Conservation (phyloP, 2,113 vertebrate genomes). For the Nothoprocta perdicaria region DNA sequence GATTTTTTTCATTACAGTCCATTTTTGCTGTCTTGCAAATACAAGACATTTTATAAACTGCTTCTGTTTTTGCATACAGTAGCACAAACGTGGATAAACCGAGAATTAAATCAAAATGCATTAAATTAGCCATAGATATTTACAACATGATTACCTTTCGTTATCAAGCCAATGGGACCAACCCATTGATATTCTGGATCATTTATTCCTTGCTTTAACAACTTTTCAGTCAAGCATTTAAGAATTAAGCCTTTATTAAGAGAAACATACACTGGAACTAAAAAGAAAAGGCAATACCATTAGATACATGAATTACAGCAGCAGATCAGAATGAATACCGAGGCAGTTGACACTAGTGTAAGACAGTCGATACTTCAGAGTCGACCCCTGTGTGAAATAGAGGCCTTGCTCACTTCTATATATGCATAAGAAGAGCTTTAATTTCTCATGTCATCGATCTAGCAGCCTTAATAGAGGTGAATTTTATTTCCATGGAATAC, state of each 20-base stretch:
- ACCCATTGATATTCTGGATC: constrained; percentile 11
- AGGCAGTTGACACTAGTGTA: not conserved
- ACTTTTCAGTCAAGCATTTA: constrained; percentile 12
- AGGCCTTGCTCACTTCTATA: not conserved
- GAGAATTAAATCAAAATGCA: not conserved
- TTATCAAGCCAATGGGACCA: not conserved
- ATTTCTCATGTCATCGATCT: not conserved
- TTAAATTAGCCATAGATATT: not conserved
- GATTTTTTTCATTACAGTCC: not conserved
- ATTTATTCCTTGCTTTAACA: not conserved
- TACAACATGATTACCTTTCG: not conserved
- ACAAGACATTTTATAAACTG: not conserved
- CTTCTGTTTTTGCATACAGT: not conserved
- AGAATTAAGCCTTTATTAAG: not conserved
- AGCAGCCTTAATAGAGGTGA: not conserved
- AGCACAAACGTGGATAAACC: too few relatives aligned
- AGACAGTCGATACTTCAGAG: not conserved
- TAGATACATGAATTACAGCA: not conserved
- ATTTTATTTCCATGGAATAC: not conserved
- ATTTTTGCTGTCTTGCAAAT: not conserved
- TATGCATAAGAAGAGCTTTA: not conserved
- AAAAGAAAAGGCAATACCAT: not conserved
- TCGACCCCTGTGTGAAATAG: not conserved
- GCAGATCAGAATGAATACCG: not conserved
- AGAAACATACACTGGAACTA: not conserved